Base-by-base conservation (phyloP, 2,797 vertebrate species). In the Sebastes oblongus region DNA sequence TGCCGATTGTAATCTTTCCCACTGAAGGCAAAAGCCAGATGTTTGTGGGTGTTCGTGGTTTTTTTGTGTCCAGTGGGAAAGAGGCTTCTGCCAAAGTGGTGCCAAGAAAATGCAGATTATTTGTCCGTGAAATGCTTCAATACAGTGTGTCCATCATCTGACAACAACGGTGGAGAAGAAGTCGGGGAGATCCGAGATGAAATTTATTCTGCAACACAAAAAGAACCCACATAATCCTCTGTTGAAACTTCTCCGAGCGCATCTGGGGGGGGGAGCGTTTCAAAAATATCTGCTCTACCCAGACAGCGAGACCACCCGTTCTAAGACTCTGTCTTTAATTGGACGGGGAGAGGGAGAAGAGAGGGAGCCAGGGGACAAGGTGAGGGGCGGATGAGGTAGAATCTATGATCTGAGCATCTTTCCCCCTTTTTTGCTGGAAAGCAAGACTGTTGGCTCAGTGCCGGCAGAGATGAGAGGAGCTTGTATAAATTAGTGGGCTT, bases 401-500 rank as follows among this genome's bases (percentile, higher is more conserved):
- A 92, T 91, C 82, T 88, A 82, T 92, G 87, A 91, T 92, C 90
- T 88, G 83, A 91, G 86, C 66, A 77, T 77, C 78, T 86, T 83
- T 77, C 8, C 27, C 27, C 36, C 9, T 58, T 81, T 89, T 85
- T 80, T 71, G 42, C 80, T 72, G 59, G 20, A 88, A 93, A 91
- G 89, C 80, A 92, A 78, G 77, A 80, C 73, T 71, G 73, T 84
- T 88, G 77, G 82, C 80, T 90, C 59, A 2, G 55, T 65, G 87
- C 77, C 87, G 85, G 80, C 75, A 72, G 84, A 89, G 72, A 90
- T 84, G 76, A 87, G 67, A 25, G 24, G 62, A 84, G 61, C 75
- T 89, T 75, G 66, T 80, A 88, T 89, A 85, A 91, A 92, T 92
- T 90, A 88, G 75, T 67, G 67, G 25, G 50, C 62, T 84, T 84